These are phyloP conservation scores for Chaetorhynchus papuensis DNA, from an alignment of 2,113 vertebrate genomes.

Conservation along the genomic window DNA sequence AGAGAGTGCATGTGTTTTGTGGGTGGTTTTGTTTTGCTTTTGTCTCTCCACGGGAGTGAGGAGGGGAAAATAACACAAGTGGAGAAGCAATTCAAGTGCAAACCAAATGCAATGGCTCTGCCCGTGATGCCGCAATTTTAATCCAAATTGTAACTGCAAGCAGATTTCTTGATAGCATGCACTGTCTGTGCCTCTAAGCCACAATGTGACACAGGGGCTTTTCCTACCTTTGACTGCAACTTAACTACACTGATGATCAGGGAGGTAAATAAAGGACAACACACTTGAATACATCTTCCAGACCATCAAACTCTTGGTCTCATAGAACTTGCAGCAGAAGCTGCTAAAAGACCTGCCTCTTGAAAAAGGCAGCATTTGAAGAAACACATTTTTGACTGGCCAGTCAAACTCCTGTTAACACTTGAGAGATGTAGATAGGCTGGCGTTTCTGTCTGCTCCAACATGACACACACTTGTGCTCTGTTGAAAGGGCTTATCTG, in stretches of 20 bases:
- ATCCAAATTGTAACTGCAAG: not conserved
- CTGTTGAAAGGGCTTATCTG: conserved; percentile 46
- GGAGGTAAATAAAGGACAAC: not conserved
- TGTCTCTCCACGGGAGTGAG: not conserved
- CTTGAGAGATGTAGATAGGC: not conserved
- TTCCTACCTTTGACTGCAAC: not conserved
- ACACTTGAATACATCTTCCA: not conserved
- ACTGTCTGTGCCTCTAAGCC: not conserved
- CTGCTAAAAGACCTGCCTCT: not conserved
- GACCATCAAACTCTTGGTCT: not conserved
- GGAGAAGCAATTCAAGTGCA: not conserved
- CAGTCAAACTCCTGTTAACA: conserved; percentile 50
- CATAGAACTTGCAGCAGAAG: not conserved
- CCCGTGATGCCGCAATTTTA: not conserved
- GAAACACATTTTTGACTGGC: not conserved
- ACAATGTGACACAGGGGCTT: not conserved
- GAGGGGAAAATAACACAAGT: not conserved
- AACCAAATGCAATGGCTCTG: conserved; percentile 10
- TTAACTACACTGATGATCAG: not conserved
- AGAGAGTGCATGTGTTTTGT: not conserved
- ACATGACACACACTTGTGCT: conserved; percentile 4
- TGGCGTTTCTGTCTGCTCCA: not conserved
- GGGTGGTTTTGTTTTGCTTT: conserved; percentile 48
- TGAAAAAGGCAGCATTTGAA: not conserved
- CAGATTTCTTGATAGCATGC: not conserved